Conservation (phyloP, 2,113 vertebrate genomes). For the Oceanodroma tethys region DNA sequence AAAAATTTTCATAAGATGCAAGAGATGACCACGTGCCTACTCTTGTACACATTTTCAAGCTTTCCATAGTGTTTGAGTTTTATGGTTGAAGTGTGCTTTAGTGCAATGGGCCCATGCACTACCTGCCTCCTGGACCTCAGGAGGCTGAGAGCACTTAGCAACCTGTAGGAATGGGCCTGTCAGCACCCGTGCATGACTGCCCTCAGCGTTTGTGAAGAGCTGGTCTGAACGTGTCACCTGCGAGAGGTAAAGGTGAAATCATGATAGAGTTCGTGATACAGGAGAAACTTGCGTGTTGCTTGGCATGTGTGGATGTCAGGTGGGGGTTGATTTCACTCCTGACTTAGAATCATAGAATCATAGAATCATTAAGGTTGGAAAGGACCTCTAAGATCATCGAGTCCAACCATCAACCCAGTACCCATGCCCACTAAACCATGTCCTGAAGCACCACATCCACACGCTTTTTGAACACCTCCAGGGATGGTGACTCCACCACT, state of each 20-base stretch:
- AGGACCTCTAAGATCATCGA: no score
- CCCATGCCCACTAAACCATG: no score
- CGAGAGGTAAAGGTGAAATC: neutral
- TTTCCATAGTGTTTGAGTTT: neutral
- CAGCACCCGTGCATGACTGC: neutral
- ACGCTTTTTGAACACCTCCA: no score
- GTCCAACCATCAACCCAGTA: no score
- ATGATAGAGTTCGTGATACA: neutral
- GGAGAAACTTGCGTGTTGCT: neutral
- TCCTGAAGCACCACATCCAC: no score
- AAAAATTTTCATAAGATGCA: neutral
- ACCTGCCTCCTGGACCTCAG: neutral
- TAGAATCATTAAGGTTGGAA: no score
- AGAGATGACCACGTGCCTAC: neutral
- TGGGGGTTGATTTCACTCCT: neutral
- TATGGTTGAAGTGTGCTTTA: neutral
- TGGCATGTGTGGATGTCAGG: accelerated
- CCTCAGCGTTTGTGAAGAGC: neutral
- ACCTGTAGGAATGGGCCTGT: neutral
- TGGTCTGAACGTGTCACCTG: neutral
- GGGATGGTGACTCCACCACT: no score
- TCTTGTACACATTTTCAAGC: neutral
- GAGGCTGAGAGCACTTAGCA: neutral
- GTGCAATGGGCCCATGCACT: neutral
- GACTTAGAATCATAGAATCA: no score